Conservation (phyloP, 2,113 vertebrate genomes). For the Cephalopholis sonnerati region DNA sequence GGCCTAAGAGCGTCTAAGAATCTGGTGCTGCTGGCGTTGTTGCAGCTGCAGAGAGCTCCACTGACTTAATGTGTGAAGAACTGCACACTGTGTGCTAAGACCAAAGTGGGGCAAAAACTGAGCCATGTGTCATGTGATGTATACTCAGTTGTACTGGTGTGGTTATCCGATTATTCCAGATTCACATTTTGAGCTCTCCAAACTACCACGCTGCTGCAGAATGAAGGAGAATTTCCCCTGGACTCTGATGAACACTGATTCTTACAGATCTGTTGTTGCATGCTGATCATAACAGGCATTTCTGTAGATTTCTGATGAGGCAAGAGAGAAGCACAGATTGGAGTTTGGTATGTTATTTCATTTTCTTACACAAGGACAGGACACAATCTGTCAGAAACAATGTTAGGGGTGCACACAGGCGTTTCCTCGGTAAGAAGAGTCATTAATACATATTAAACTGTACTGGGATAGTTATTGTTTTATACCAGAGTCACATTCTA, state of each 20-base stretch:
- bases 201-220: not conserved
- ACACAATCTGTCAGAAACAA: not conserved
- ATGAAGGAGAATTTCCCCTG: not conserved
- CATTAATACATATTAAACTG: not conserved
- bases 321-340: not conserved
- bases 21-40: not conserved
- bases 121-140: constrained; percentile 15
- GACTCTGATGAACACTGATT: not conserved
- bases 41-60: not conserved
- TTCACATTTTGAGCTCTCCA: not conserved
- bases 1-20: too few relatives aligned
- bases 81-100: not conserved
- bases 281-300: not conserved
- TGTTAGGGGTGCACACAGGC: not conserved
- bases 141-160: not conserved
- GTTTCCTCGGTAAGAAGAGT: not conserved
- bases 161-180: not conserved
- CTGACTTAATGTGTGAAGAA: not conserved
- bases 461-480: not conserved
- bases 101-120: not conserved
- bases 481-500: not conserved
- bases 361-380: not conserved
- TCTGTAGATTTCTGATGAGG: not conserved
- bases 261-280: not conserved
- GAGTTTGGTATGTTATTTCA: not conserved